phyloP scores from a whole-genome alignment of 2,113 vertebrate genomes.

The Echinops telfairi region DNA sequence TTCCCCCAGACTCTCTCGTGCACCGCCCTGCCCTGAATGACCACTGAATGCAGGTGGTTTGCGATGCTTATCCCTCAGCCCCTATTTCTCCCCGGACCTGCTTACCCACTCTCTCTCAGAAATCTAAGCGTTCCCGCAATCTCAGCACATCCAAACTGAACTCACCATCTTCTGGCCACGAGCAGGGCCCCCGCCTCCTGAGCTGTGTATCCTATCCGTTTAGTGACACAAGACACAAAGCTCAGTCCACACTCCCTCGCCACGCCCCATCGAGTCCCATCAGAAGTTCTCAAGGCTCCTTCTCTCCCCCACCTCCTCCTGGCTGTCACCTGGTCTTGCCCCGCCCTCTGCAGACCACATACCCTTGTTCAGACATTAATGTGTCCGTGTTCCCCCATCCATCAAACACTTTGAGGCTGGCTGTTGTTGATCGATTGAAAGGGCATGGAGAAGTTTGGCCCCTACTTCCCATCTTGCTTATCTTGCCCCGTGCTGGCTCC shows the following conservation, averaged over 20 bases:
- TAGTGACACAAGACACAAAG: neutral
- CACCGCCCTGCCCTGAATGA: no score
- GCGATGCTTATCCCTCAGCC: no score
- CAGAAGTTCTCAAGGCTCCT: neutral
- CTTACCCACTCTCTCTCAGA: neutral
- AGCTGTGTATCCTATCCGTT: neutral
- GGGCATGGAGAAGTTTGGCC: no score
- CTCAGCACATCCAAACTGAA: conserved; percentile 13
- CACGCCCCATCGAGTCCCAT: neutral
- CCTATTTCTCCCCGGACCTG: neutral
- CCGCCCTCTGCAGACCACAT: neutral
- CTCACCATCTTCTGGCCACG: neutral
- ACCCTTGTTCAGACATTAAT: neutral
- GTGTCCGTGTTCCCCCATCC: neutral
- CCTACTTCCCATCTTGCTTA: neutral
- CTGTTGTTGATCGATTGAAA: neutral
- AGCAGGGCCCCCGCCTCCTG: neutral
- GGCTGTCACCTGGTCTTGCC: neutral
- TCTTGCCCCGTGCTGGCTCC: fast-evolving
- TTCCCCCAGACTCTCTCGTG: neutral
- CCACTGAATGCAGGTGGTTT: no score
- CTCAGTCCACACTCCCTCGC: neutral
- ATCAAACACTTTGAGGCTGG: neutral
- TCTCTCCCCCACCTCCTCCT: neutral
- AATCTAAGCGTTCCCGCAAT: neutral